Percentiles rank a stretch among this genome's conserved stretches.
phyloP scores from a whole-genome alignment of 1,140 invertebrate genomes.

The Hyles vespertilio region DNA sequence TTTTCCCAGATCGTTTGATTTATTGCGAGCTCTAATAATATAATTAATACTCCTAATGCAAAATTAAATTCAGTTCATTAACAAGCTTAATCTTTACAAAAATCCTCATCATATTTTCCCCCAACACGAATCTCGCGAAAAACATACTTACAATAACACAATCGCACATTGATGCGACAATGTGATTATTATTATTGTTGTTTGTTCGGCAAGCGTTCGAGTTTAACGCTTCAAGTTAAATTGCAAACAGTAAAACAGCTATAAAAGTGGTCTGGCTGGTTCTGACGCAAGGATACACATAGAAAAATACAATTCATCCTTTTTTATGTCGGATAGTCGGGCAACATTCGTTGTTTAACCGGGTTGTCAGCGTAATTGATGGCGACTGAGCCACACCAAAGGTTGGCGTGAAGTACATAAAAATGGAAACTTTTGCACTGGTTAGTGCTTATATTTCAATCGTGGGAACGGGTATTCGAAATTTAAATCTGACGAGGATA shows the following conservation, averaged over 20 bases:
- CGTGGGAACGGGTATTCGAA: too few species aligned
- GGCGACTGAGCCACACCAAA: neutral
- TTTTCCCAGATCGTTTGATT: too few species aligned
- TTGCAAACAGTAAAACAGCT: constrained; percentile 64
- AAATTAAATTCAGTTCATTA: too few species aligned
- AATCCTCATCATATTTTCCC: too few species aligned
- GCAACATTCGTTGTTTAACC: constrained; percentile 7
- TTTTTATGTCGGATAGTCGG: constrained; percentile 33
- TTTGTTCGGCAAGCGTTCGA: constrained; percentile 36
- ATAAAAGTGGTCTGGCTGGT: constrained; percentile 62
- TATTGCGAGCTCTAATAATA: too few species aligned
- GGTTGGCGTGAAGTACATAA: neutral
- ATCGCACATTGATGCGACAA: constrained; percentile 27
- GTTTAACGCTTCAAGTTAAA: constrained; percentile 61
- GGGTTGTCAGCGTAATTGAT: neutral
- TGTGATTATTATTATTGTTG: constrained; percentile 40
- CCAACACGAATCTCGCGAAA: too few species aligned
- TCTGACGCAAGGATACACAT: constrained; percentile 38
- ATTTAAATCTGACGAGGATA: too few species aligned
- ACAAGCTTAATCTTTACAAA: too few species aligned
- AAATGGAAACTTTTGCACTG: too few species aligned
- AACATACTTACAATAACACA: constrained; percentile 7
- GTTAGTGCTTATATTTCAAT: too few species aligned
- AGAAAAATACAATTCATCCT: constrained; percentile 43
- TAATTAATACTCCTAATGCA: too few species aligned